Percentiles rank a stretch among this genome's conserved stretches.
Conservation (phyloP, 2,888 invertebrate species). For the Neoitamus cyanurus region DNA sequence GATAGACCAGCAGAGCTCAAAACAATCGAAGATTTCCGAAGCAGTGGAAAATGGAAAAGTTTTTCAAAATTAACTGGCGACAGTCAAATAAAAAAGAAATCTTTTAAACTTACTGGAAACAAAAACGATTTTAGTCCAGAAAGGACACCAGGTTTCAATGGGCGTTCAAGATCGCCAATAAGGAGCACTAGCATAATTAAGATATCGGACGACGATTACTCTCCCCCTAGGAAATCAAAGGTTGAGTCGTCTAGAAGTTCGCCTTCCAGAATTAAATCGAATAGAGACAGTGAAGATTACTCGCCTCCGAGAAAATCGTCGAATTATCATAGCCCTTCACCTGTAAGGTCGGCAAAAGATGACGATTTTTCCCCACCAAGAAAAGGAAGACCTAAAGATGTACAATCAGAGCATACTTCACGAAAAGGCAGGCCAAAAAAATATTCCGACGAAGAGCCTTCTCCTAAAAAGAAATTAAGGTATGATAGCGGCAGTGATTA, state of each 20-base stretch:
- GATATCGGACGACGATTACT: not conserved
- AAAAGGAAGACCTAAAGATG: slow-evolving; percentile 3
- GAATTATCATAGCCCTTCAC: not conserved
- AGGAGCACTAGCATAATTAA: not conserved
- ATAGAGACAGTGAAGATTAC: not conserved
- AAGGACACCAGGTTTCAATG: not conserved
- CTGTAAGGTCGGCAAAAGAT: not conserved
- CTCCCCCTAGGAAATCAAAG: not conserved
- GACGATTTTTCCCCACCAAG: not conserved
- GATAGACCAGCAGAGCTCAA: slow-evolving; percentile 77
- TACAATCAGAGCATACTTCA: not conserved
- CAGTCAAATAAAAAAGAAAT: not conserved
- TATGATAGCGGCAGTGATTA: not conserved
- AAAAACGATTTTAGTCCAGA: not conserved
- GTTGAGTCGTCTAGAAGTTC: not conserved
- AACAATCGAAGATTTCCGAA: slow-evolving; percentile 53
- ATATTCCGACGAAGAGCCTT: not conserved
- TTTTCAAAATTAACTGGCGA: not conserved
- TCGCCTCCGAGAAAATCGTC: not conserved
- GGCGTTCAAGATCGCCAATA: not conserved
- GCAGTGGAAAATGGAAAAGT: slow-evolving; percentile 60
- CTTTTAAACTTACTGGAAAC: not conserved
- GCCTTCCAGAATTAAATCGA: not conserved
- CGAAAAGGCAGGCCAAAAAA: not conserved
- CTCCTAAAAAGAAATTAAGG: not conserved